phyloP scores from a whole-genome alignment of 2,797 vertebrate genomes.

The Hippopotamyrus pictus region DNA sequence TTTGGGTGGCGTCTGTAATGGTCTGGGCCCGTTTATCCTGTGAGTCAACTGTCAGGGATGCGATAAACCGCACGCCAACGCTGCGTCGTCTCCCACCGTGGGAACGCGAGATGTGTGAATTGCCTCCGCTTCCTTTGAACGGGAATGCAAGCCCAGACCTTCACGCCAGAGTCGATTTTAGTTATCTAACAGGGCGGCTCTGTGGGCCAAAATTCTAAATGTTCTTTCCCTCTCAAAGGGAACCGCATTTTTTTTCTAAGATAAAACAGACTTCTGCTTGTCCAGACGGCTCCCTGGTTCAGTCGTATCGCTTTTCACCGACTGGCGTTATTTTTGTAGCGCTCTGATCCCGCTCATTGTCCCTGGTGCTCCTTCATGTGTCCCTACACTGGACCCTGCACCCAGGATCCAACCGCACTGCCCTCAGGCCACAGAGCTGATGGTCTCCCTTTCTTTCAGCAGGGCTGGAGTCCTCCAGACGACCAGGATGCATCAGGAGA shows the following conservation, averaged over 20 bases:
- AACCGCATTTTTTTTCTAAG: background rate
- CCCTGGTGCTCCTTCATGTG: background rate
- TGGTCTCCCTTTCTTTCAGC: background rate
- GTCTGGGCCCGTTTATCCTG: background rate
- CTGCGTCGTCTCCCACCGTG: background rate
- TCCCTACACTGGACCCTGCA: background rate
- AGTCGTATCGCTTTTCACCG: background rate
- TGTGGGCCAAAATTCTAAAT: background rate
- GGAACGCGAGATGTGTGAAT: background rate
- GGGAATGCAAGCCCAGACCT: background rate
- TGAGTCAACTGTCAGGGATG: background rate
- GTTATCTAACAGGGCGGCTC: background rate
- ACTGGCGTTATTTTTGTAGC: background rate
- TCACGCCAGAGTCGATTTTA: background rate
- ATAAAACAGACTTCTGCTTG: background rate
- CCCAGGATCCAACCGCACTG: background rate
- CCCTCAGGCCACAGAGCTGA: background rate
- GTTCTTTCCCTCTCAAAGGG: background rate
- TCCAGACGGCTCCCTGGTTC: background rate
- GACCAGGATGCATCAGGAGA: background rate
- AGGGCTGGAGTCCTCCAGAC: background rate
- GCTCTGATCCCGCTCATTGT: background rate
- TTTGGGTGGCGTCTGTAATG: background rate
- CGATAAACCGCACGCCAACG: background rate
- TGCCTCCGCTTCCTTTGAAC: background rate